These are phyloP conservation scores for Megamerina dolium DNA, from an alignment of 2,888 invertebrate species.

Conservation along the genomic window DNA sequence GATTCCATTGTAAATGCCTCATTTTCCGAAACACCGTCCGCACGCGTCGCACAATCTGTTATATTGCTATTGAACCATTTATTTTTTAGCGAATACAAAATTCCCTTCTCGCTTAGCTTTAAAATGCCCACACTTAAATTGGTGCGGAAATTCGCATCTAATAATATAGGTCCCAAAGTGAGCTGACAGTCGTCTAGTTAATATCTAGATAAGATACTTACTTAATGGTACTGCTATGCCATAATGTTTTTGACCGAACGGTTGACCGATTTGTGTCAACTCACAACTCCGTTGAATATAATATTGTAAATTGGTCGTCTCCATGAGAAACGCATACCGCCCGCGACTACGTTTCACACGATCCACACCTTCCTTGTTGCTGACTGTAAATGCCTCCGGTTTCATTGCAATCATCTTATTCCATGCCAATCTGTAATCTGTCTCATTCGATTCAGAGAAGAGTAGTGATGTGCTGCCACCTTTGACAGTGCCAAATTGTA, in stretches of 20 bases:
- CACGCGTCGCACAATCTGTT: constrained; percentile 33
- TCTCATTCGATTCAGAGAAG: constrained; percentile 80
- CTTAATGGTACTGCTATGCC: constrained; percentile 89
- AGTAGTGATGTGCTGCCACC: constrained; percentile 88
- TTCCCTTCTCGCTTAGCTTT: constrained; percentile 85
- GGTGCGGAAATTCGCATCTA: constrained; percentile 71
- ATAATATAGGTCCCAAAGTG: not conserved
- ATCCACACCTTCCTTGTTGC: constrained; percentile 78
- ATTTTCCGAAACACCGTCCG: not conserved
- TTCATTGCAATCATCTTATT: constrained; percentile 75
- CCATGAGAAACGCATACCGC: constrained; percentile 91
- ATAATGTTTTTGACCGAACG: constrained; percentile 86
- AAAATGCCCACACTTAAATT: constrained; percentile 81
- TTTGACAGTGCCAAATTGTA: constrained; percentile 83
- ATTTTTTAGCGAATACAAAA: constrained; percentile 70
- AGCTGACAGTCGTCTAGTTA: not conserved
- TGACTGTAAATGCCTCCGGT: constrained; percentile 72
- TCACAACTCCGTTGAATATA: constrained; percentile 74
- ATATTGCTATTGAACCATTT: constrained; percentile 82
- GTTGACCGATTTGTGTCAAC: constrained; percentile 70
- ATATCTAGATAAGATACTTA: constrained; percentile 46
- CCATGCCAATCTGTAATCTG: constrained; percentile 85
- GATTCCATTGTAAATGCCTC: constrained; percentile 31
- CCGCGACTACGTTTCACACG: constrained; percentile 68
- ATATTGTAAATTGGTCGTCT: constrained; percentile 91